Base-by-base conservation (phyloP, 1,140 invertebrate genomes). In the Temnothorax curvispinosus region DNA sequence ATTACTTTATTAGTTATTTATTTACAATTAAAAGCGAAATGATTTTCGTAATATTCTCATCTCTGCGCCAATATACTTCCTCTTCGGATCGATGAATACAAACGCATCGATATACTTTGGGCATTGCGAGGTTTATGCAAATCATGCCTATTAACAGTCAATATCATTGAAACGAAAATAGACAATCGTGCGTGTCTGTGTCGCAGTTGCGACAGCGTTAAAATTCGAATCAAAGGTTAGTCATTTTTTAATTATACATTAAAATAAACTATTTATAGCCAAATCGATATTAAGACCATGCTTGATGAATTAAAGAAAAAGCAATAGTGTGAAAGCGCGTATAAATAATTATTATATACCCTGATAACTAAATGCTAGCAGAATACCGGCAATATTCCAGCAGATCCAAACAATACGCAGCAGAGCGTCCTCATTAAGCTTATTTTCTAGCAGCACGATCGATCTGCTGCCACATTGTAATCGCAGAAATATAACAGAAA, bases 111-210 rank as follows among this genome's bases (percentile, higher is more conserved):
- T 54, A 54, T 32, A 38, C 13, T 35, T 75, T 32, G 18, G 18
- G 11, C 11, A 3, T n/a, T 41, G 50, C n/a, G 32, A 56, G 32
- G 18, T 21, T 75, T 56, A 11, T 75, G 50, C 50, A 38, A 75
- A 75, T 56, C 50, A 54, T 75, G 21, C 8, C 8, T 72, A 52
- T 72, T 72, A 72, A 72, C 15, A 52, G 27, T 54, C 32, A 32
- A 32, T 69, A 47, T 69, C 38, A 44, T 67, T 35, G 18, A 74
- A 54, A 74, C 7, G 54, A 56, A 74, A 74, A 56, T 74, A 38
- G 32, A 74, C 32, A 21, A 74, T 71, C 21, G 18, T 74, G 1
- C 71, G 32, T 18, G n/a, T 32, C 21, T 18, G 52, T 74, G 32
- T n/a, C 32, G 5, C 35, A 52, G 32, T n/a, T n/a, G 18, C 50